phyloP scores from a whole-genome alignment of 2,113 vertebrate species.

The Opisthocomus hoazin region DNA sequence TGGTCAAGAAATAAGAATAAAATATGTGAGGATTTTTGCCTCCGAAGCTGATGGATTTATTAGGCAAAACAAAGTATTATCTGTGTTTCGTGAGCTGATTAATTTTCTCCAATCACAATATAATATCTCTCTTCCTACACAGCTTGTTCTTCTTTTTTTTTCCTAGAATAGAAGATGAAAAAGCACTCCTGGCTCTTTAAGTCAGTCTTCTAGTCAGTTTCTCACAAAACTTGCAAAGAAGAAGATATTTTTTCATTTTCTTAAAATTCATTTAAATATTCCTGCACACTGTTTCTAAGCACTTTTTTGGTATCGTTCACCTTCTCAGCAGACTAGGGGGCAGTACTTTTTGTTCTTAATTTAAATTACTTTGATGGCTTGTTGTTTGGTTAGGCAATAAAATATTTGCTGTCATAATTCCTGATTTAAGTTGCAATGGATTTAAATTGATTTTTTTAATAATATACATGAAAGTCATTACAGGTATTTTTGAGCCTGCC shows the following conservation, averaged over 20 bases:
- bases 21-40: neutral
- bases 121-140: neutral
- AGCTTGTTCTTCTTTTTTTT: neutral
- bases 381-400: neutral
- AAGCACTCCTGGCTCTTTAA: neutral
- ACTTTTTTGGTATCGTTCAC: neutral
- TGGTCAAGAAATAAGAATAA: neutral
- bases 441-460: neutral
- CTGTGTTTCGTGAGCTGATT: neutral
- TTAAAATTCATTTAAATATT: neutral
- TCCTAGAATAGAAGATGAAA: neutral
- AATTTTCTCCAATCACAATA: neutral
- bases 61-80: neutral
- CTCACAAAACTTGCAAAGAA: neutral
- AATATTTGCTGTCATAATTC: neutral
- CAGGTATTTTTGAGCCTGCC: neutral
- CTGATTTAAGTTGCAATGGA: neutral
- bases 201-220: neutral
- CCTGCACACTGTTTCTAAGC: neutral
- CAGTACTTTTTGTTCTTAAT: neutral
- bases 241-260: neutral
- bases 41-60: neutral
- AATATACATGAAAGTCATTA: neutral
- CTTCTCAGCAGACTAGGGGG: neutral
- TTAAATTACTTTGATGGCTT: neutral